Evolutionary conservation across 2,113 vertebrate genomes (phyloP), one percentile per base, ranked within the genome.

Genomic region (Seriola quinqueradiata): DNA sequence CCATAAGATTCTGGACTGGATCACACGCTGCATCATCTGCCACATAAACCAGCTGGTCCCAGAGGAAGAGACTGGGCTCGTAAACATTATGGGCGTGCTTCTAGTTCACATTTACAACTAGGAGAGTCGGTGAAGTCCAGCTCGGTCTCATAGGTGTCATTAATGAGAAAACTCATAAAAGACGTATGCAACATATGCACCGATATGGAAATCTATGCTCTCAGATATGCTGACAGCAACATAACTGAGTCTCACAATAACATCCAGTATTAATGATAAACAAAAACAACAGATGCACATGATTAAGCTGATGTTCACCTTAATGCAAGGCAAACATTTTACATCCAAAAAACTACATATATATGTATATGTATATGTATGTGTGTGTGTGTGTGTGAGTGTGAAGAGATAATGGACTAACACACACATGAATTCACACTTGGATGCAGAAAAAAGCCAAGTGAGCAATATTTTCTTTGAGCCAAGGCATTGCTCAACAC

Each of bases 401-500:
- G 2, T 28, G 28, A 2, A 10, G 2, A 48, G 14, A 58, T 75
- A 63, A 50, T 44, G 42, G 46, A 61, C 57, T 68, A 58, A 84
- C 34, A 14, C 59, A 59, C 44, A 77, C 44, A 66, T 42, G 9
- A 81, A 60, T 44, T 10, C 36, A 79, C 72, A 63, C 74, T 77
- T 78, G 54, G 77, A 87, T 55, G 66, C 64, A 82, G 60, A 74
- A 73, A 82, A 73, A 69, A 65, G 71, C 72, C 1, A 34, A 58
- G 46, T 70, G 80, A 89, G 61, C 44, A 61, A 77, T 70, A 68
- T 79, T 40, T 28, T 63, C 48, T 80, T 67, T 13, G 79, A 71
- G 85, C 90, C 89, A 89, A 92, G 59, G 65, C 55, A 83, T 94
- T 94, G 88, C 92, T 90, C 92, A 94, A 94, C 89, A 88, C 83